These are phyloP conservation scores for Acromyrmex charruanus DNA, from an alignment of 1,140 invertebrate genomes.

Conservation along the genomic window DNA sequence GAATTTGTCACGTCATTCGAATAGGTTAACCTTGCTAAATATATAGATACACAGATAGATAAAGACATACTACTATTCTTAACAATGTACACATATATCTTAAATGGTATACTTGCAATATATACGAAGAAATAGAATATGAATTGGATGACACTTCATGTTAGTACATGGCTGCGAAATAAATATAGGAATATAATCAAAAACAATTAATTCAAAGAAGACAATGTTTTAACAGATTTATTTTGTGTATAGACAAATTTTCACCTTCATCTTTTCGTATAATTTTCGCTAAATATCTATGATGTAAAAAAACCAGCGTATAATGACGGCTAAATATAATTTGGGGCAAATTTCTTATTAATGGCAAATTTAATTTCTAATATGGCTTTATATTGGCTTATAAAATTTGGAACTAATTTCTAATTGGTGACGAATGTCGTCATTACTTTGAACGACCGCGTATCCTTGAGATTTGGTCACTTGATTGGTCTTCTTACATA, in stretches of 20 bases:
- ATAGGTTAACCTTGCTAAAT: not conserved
- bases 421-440: too few relatives aligned
- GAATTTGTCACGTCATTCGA: slow-evolving; percentile 8
- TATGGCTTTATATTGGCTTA: too few relatives aligned
- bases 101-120: not conserved
- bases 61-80: not conserved
- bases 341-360: too few relatives aligned
- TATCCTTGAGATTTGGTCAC: too few relatives aligned
- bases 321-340: too few relatives aligned
- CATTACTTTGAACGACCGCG: too few relatives aligned
- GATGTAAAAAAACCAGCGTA: too few relatives aligned
- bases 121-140: not conserved
- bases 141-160: not conserved
- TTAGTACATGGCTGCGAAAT: not conserved
- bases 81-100: not conserved
- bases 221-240: not conserved
- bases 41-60: not conserved
- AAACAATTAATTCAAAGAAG: not conserved
- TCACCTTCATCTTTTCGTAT: too few relatives aligned
- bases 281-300: too few relatives aligned
- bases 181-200: not conserved
- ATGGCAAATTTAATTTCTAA: too few relatives aligned
- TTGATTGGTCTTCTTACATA: too few relatives aligned
- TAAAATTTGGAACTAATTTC: too few relatives aligned
- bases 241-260: not conserved